Percentiles rank a stretch among this genome's conserved stretches.
These are phyloP conservation scores for Homalodisca vitripennis DNA, from an alignment of 1,140 invertebrate species.

Conservation along the genomic window DNA sequence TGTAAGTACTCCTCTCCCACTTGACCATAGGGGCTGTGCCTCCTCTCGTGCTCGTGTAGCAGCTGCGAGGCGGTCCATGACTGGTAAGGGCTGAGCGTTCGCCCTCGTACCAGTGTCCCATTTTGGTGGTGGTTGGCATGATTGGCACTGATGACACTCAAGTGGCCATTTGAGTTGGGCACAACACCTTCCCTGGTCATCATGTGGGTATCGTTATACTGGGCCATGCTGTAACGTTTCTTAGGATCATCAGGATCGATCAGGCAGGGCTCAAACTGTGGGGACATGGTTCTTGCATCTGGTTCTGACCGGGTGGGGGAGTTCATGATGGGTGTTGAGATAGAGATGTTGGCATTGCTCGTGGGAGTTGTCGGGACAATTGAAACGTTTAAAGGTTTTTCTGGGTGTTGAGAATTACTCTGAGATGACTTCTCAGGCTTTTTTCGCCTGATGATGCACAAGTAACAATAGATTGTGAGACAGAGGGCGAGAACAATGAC, in stretches of 20 bases:
- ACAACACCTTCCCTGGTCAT: conserved; percentile 22
- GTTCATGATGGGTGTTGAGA: conserved; percentile 35
- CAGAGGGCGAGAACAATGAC: conserved; percentile 48
- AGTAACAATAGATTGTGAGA: conserved; percentile 51
- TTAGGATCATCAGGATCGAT: conserved; percentile 46
- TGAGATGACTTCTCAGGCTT: conserved; percentile 38
- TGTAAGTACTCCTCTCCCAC: conserved; percentile 39
- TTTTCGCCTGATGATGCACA: conserved; percentile 48
- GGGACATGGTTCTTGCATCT: conserved; percentile 34
- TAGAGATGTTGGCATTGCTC: conserved; percentile 37
- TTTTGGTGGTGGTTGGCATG: conserved; percentile 41
- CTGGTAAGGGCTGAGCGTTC: conserved; percentile 54
- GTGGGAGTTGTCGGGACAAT: conserved; percentile 41
- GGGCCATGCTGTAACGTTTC: conserved; percentile 52
- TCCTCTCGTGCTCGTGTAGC: conserved; percentile 58
- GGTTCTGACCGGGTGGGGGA: conserved; percentile 28
- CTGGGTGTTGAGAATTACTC: conserved; percentile 33
- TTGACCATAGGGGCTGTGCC: conserved; percentile 51
- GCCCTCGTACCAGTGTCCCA: conserved; percentile 48
- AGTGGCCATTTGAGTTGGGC: conserved; percentile 36
- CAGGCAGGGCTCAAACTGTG: conserved; percentile 44
- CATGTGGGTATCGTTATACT: conserved; percentile 39
- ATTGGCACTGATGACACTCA: conserved; percentile 40
- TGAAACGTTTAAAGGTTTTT: conserved; percentile 43
- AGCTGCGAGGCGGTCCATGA: conserved; percentile 60